Conservation (phyloP, 2,797 vertebrate genomes). For the Psittacula derbiana region DNA sequence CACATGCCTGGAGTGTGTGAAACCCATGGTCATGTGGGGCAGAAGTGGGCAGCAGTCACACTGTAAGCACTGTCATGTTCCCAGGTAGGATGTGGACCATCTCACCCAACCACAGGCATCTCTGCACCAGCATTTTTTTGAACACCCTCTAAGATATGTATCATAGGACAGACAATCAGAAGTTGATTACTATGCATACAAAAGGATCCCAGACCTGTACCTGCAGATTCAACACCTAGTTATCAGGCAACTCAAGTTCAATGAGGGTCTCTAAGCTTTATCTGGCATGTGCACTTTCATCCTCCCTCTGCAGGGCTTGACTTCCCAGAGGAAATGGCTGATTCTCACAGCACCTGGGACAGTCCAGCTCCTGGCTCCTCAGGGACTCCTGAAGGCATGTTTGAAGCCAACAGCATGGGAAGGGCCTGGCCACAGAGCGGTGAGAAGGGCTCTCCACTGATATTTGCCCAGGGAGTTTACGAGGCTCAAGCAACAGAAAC, state of each 20-base stretch:
- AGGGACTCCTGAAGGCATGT: background rate
- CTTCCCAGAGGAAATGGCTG: background rate
- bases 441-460: background rate
- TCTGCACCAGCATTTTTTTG: background rate
- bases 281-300: rapidly evolving
- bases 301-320: background rate
- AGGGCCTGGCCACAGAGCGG: background rate
- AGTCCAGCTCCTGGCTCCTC: background rate
- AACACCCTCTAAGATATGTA: background rate
- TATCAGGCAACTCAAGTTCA: background rate
- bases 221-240: background rate
- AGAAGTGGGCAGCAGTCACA: background rate
- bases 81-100: background rate
- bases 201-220: background rate
- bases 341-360: conserved; percentile 3
- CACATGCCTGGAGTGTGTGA: background rate
- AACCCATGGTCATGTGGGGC: rapidly evolving
- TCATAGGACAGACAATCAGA: no score
- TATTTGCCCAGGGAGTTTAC: background rate
- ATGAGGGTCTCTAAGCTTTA: rapidly evolving
- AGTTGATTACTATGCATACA: rapidly evolving
- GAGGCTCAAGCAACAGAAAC: background rate
- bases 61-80: background rate
- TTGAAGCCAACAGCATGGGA: background rate
- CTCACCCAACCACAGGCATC: background rate